phyloP scores from a whole-genome alignment of 2,113 vertebrate genomes.

The Oryzias celebensis region DNA sequence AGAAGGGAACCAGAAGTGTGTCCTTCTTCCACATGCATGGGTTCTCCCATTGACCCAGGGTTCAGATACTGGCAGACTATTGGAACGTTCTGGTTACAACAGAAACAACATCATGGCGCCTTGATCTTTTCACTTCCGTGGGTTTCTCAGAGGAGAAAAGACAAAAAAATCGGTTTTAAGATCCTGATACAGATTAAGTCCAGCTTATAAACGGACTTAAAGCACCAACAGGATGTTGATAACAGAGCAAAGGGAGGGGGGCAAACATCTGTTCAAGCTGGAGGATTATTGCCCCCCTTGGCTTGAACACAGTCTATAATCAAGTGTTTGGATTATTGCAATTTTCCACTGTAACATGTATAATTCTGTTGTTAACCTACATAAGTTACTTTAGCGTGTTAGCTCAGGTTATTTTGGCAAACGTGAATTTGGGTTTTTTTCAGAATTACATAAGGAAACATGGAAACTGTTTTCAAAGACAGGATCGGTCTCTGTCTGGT shows the following conservation, averaged over 20 bases:
- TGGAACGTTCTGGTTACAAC: no score
- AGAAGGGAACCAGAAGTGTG: no score
- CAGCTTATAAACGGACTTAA: slow-evolving; percentile 15
- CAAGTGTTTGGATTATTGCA: slow-evolving; percentile 45
- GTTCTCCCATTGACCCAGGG: no score
- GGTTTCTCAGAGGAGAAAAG: neutral
- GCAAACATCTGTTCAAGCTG: slow-evolving; percentile 43
- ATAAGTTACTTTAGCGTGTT: slow-evolving; percentile 40
- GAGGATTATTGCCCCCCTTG: slow-evolving; percentile 42
- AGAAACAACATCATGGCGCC: neutral
- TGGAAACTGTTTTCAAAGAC: neutral
- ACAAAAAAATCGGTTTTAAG: neutral
- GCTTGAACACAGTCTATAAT: slow-evolving; percentile 37
- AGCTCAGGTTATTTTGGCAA: slow-evolving; percentile 15
- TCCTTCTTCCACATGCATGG: no score
- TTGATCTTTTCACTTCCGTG: neutral
- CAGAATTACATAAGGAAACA: neutral
- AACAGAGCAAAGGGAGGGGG: neutral
- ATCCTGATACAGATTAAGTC: slow-evolving; percentile 32
- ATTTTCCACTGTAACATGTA: slow-evolving; percentile 43
- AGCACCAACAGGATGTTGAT: neutral
- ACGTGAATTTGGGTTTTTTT: slow-evolving; percentile 1
- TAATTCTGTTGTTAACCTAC: slow-evolving; percentile 64
- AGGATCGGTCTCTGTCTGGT: neutral
- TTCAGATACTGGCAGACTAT: no score